Evolutionary conservation across 2,888 invertebrate genomes (phyloP).

Genomic region (Stenotaenia linearis): DNA sequence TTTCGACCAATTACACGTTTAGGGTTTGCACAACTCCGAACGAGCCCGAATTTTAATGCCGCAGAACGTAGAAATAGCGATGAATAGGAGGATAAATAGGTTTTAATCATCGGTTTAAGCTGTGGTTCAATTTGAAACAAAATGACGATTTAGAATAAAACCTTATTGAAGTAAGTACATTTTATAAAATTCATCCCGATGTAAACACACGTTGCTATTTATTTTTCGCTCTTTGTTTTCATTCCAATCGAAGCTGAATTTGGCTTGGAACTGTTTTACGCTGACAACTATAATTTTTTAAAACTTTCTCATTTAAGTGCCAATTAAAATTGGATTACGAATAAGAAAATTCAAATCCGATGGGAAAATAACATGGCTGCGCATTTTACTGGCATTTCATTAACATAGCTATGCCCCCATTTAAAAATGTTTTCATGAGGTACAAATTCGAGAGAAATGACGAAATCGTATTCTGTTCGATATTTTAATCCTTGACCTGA

Average conservation of each 20-base stretch:
- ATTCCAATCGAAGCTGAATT: background rate
- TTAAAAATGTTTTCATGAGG: background rate
- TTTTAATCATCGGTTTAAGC: background rate
- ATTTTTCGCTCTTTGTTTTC: background rate
- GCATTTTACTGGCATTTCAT: too few relatives aligned
- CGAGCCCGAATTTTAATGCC: background rate
- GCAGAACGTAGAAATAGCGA: background rate
- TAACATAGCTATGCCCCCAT: background rate
- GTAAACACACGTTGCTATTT: too few relatives aligned
- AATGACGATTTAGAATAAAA: background rate
- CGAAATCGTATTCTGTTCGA: slow-evolving; percentile 12
- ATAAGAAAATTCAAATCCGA: background rate
- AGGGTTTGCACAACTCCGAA: background rate
- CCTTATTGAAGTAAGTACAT: background rate
- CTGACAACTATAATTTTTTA: background rate
- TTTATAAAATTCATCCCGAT: background rate
- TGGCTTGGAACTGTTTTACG: background rate
- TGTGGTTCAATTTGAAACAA: background rate
- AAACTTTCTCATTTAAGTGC: background rate
- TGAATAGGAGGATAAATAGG: background rate
- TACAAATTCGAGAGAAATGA: background rate
- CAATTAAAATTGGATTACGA: background rate
- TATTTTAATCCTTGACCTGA: background rate
- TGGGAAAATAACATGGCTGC: too few relatives aligned
- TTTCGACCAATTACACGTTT: background rate